Base-by-base conservation (phyloP, 2,113 vertebrate genomes). In the Zosterops hypoxanthus region DNA sequence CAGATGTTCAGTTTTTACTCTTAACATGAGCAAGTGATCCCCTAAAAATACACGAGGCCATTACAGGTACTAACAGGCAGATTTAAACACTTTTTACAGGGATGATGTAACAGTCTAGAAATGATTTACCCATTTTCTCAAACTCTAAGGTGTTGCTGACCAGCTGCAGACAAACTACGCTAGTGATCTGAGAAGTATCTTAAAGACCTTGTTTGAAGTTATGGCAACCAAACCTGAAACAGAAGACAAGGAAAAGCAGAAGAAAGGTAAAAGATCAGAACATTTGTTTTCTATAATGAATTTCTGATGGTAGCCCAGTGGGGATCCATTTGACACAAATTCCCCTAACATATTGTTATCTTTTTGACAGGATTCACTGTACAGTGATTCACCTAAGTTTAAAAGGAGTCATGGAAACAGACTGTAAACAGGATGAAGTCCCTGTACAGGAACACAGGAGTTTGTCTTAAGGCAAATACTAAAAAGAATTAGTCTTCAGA, bases 131-230 rank as follows among this genome's bases (percentile, higher is more conserved):
- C 2, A 1, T 89, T 77, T 90, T 78, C 42, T 82, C 28, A 29
- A 75, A 73, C 34, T 47, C 25, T 90, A 99, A 99, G 99, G 99
- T 86, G 99, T 99, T 69, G 99, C 99, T 68, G 99, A 99, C 98
- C 99, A 99, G 97, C 97, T 99, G 95, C 99, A 99, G 98, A 99
- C 99, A 18, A 99, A 99, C 98, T 99, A 99, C 41, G 99, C 99
- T 29, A 99, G 99, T 81, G 99, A 99, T 97, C 98, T 99, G 79
- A 98, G 99, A 80, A 99, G 99, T 92, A 99, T 99, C 94, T 98
- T 99, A 68, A 99, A 99, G 97, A 99, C 99, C 12, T 98, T 99
- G 46, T 99, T 99, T 95, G 99, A 99, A 98, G 99, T 99, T 93
- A 99, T 99, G 99, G 99, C 99, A 84, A 99, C 99, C 59, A 99